Percentiles rank a stretch among this genome's conserved stretches.
These are phyloP conservation scores for Cheilosia soror DNA, from an alignment of 2,888 invertebrate species.

Conservation along the genomic window DNA sequence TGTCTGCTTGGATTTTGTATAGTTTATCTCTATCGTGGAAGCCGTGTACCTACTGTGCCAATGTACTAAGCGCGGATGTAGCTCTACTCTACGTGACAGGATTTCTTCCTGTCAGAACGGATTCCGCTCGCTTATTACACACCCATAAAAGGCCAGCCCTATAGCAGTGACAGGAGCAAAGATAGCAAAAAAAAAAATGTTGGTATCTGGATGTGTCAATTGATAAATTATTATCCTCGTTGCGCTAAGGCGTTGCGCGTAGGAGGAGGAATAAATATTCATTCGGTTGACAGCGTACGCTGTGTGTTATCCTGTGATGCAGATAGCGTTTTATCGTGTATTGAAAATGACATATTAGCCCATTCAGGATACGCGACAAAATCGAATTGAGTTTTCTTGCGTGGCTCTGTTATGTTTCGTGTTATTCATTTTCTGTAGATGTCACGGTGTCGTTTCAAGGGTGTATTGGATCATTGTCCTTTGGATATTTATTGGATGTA, in stretches of 20 bases:
- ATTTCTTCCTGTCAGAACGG: slow-evolving; percentile 72
- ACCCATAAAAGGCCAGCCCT: slow-evolving; percentile 66
- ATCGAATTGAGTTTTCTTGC: slow-evolving; percentile 54
- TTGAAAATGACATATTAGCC: slow-evolving; percentile 70
- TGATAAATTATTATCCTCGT: slow-evolving; percentile 74
- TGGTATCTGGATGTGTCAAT: slow-evolving; percentile 65
- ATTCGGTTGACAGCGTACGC: slow-evolving; percentile 47
- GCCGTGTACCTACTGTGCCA: neutral
- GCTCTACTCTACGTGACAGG: slow-evolving; percentile 69
- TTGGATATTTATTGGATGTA: slow-evolving; percentile 69
- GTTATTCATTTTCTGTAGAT: slow-evolving; percentile 11
- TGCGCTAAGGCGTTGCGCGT: slow-evolving; percentile 48
- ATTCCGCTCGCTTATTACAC: slow-evolving; percentile 67
- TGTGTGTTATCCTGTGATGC: slow-evolving; percentile 61
- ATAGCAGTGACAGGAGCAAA: slow-evolving; percentile 33
- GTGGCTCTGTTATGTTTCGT: slow-evolving; percentile 15
- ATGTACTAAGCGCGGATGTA: slow-evolving; percentile 24
- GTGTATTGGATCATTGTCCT: slow-evolving; percentile 61
- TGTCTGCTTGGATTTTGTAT: neutral
- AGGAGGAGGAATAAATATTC: slow-evolving; percentile 38
- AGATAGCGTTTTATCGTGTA: slow-evolving; percentile 61
- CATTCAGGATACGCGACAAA: slow-evolving; percentile 64
- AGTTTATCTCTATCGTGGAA: slow-evolving; percentile 7
- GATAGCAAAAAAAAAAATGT: slow-evolving; percentile 25
- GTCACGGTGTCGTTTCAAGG: slow-evolving; percentile 37